Conservation (phyloP, 2,113 vertebrate species). For the Shinisaurus crocodilurus region DNA sequence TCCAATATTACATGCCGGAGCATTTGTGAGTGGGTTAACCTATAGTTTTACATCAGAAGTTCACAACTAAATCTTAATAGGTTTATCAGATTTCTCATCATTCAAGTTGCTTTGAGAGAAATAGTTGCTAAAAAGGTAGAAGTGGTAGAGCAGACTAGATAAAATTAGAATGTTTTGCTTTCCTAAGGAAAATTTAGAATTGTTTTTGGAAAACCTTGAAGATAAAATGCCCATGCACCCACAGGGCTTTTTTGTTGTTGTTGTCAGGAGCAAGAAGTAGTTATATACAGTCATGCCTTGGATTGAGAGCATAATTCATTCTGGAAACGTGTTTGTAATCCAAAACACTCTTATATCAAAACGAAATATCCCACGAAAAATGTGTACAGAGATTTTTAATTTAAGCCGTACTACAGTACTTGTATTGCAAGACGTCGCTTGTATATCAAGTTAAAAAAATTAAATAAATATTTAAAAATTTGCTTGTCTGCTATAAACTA, state of each 20-base stretch:
- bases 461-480: too few species aligned
- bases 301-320: too few species aligned
- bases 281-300: too few species aligned
- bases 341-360: too few species aligned
- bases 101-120: background rate
- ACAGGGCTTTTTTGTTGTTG: background rate
- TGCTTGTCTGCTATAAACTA: too few species aligned
- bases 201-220: slow-evolving; percentile 60
- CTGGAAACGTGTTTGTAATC: too few species aligned
- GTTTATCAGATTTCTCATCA: slow-evolving; percentile 50
- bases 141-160: slow-evolving; percentile 52
- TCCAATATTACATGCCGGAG: slow-evolving; percentile 23
- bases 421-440: too few species aligned
- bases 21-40: slow-evolving; percentile 34
- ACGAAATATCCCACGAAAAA: too few species aligned
- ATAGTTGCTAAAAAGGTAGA: slow-evolving; percentile 29
- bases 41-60: slow-evolving; percentile 33
- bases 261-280: too few species aligned
- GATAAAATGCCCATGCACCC: slow-evolving; percentile 61
- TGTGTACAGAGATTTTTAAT: too few species aligned
- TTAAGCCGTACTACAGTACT: too few species aligned
- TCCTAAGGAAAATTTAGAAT: slow-evolving; percentile 57
- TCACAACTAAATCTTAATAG: slow-evolving; percentile 45
- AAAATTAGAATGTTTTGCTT: slow-evolving; percentile 53
- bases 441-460: too few species aligned